Evolutionary conservation across 2,797 vertebrate species (phyloP).

Genomic region (Sebastes iracundus): DNA sequence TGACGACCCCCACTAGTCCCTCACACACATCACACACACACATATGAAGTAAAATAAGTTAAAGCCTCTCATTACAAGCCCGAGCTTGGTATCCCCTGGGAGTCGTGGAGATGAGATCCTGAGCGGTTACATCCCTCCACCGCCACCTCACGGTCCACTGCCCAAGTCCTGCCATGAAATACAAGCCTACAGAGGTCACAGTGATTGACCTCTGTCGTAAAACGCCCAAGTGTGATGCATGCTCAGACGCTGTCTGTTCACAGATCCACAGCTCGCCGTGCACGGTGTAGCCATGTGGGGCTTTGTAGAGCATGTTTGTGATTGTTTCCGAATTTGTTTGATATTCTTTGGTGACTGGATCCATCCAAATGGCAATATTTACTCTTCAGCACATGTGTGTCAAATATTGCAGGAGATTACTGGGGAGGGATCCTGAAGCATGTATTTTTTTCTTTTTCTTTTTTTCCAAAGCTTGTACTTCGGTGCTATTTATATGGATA

Average conservation of each 20-base stretch:
- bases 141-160: slow-evolving; percentile 48
- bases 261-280: slow-evolving; percentile 31
- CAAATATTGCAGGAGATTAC: slow-evolving; percentile 43
- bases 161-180: slow-evolving; percentile 60
- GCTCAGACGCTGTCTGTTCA: slow-evolving; percentile 49
- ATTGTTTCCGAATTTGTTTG: slow-evolving; percentile 57
- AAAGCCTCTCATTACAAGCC: slow-evolving; percentile 68
- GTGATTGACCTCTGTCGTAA: slow-evolving; percentile 75
- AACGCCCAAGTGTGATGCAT: slow-evolving; percentile 64
- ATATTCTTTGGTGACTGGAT: slow-evolving; percentile 51
- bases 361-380: slow-evolving; percentile 60
- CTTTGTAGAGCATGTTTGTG: slow-evolving; percentile 43
- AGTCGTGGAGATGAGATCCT: slow-evolving; percentile 64
- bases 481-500: slow-evolving; percentile 25
- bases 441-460: neutral
- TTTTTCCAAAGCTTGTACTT: neutral
- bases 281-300: slow-evolving; percentile 22
- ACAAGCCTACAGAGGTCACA: slow-evolving; percentile 65
- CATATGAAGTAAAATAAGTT: slow-evolving; percentile 53
- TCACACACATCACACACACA: neutral
- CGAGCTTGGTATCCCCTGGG: slow-evolving; percentile 42
- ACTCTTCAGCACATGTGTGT: slow-evolving; percentile 44
- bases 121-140: slow-evolving; percentile 53
- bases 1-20: neutral
- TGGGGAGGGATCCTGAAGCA: neutral